Percentiles rank a stretch among this genome's conserved stretches.
These are phyloP conservation scores for Papilio aristodemus DNA, from an alignment of 1,140 invertebrate genomes.

Conservation along the genomic window DNA sequence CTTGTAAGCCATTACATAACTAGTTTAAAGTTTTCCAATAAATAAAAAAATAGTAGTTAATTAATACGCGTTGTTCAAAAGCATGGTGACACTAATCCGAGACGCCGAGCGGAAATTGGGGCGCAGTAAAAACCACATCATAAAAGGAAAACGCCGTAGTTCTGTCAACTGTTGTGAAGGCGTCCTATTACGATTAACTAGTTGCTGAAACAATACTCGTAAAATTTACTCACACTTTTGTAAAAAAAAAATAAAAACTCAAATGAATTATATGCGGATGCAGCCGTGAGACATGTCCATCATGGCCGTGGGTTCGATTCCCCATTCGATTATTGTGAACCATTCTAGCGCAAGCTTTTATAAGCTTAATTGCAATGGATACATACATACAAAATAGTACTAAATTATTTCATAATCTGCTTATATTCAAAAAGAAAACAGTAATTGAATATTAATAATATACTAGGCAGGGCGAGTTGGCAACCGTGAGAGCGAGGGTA, in stretches of 20 bases:
- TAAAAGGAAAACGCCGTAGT: slow-evolving; percentile 27
- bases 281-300: too few species aligned
- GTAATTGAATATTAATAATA: not conserved
- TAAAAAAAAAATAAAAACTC: not conserved
- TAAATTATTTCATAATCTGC: too few species aligned
- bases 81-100: slow-evolving; percentile 13
- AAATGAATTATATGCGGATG: too few species aligned
- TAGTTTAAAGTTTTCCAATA: too few species aligned
- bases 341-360: too few species aligned
- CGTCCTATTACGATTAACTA: slow-evolving; percentile 20
- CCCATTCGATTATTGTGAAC: too few species aligned
- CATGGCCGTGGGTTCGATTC: too few species aligned
- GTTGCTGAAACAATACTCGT: slow-evolving; percentile 19
- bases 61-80: not conserved
- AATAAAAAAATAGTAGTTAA: not conserved
- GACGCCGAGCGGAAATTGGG: slow-evolving; percentile 29
- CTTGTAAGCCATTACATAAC: too few species aligned
- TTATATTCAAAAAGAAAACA: too few species aligned
- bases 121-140: slow-evolving; percentile 30
- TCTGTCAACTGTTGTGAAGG: slow-evolving; percentile 13
- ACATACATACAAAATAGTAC: too few species aligned
- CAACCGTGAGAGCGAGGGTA: not conserved
- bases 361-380: too few species aligned
- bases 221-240: not conserved
- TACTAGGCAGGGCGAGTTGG: not conserved